phyloP scores from a whole-genome alignment of 2,113 vertebrate genomes.

The Egretta garzetta region DNA sequence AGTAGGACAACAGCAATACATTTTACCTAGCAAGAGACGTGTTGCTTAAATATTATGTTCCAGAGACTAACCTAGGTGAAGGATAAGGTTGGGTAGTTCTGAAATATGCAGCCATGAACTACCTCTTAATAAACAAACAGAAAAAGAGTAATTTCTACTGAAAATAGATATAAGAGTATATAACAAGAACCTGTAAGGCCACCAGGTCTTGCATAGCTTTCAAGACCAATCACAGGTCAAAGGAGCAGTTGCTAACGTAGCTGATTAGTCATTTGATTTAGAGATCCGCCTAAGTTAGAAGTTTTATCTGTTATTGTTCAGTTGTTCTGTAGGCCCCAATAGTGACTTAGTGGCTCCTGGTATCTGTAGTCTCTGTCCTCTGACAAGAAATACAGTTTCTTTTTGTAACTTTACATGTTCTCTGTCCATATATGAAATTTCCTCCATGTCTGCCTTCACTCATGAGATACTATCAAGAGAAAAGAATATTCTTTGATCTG shows the following conservation, averaged over 20 bases:
- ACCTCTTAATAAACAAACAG: background rate
- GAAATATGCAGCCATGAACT: background rate
- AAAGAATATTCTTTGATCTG: background rate
- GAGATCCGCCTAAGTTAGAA: background rate
- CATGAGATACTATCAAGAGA: background rate
- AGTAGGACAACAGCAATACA: background rate
- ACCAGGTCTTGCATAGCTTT: background rate
- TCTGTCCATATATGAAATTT: background rate
- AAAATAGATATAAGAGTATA: background rate
- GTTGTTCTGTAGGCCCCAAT: background rate
- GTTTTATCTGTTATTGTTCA: background rate
- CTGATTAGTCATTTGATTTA: background rate
- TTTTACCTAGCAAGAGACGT: background rate
- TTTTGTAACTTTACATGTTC: background rate
- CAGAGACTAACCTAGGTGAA: background rate
- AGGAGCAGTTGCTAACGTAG: background rate
- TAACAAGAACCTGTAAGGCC: background rate
- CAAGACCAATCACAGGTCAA: background rate
- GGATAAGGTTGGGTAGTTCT: background rate
- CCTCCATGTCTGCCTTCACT: background rate
- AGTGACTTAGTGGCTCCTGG: background rate
- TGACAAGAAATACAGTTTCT: background rate
- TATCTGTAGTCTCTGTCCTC: background rate
- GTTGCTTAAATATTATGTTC: background rate
- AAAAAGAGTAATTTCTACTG: background rate